phyloP scores from a whole-genome alignment of 2,888 invertebrate genomes.

The Diarsia rubi region DNA sequence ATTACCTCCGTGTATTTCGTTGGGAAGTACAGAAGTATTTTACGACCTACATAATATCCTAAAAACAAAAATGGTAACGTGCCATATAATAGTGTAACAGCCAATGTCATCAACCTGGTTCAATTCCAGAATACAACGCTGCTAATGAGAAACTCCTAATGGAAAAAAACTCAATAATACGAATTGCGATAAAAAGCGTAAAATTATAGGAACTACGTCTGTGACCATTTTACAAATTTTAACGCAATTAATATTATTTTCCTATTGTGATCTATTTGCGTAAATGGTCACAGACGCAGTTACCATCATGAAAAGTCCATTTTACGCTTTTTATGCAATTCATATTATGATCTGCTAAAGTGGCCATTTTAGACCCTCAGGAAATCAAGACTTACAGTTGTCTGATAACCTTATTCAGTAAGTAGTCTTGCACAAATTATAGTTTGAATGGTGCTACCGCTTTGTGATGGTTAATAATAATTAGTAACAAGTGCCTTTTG shows the following conservation, averaged over 20 bases:
- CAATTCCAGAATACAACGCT: neutral
- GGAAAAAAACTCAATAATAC: no score
- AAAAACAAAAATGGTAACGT: neutral
- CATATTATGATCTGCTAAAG: no score
- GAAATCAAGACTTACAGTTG: neutral
- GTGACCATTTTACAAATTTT: no score
- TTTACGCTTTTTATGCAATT: no score
- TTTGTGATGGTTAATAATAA: slow-evolving; percentile 69
- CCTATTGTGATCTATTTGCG: no score
- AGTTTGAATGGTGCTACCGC: slow-evolving; percentile 70
- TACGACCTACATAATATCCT: neutral
- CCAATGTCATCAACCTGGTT: neutral
- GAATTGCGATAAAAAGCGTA: no score
- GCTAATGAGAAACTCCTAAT: neutral
- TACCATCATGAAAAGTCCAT: no score
- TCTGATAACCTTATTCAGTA: neutral
- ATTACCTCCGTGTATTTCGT: neutral
- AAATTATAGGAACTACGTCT: no score
- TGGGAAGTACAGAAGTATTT: no score
- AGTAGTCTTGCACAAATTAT: slow-evolving; percentile 63
- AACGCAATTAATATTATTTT: no score
- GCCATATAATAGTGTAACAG: neutral
- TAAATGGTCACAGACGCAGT: no score
- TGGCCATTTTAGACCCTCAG: no score
- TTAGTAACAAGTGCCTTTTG: slow-evolving; percentile 69